A percentile compares a stretch with the other conserved stretches of the same genome.
phyloP scores from a whole-genome alignment of 2,113 vertebrate species.

The Nesoenas mayeri region DNA sequence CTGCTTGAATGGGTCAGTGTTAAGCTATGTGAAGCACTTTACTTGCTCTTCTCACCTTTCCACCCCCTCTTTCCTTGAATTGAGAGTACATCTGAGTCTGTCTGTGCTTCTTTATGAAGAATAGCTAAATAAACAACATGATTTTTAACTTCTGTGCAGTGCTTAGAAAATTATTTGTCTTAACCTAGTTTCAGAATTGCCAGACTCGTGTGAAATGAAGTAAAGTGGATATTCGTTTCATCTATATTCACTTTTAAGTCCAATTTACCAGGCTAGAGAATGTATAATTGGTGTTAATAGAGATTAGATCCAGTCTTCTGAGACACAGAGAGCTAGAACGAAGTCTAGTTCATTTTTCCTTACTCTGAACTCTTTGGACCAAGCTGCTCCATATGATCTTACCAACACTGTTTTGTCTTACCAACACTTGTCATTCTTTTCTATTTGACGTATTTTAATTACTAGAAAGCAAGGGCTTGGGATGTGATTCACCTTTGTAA shows the following conservation, averaged over 20 bases:
- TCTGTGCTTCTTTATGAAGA: background rate
- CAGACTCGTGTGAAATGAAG: background rate
- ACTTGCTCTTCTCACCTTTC: conserved; percentile 31
- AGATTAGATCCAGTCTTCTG: background rate
- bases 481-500: background rate
- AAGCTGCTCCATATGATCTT: background rate
- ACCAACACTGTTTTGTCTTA: background rate
- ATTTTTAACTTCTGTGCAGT: background rate
- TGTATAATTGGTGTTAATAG: background rate
- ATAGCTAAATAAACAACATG: background rate
- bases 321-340: background rate
- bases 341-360: background rate
- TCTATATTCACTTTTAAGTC: background rate
- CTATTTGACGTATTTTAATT: background rate
- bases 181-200: background rate
- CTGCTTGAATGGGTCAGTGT: conserved; percentile 27
- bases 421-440: background rate
- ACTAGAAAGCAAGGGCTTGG: background rate
- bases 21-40: conserved; percentile 30
- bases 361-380: background rate
- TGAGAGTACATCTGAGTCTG: background rate
- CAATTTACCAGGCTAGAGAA: background rate
- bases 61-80: background rate
- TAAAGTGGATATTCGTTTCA: background rate
- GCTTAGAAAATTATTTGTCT: background rate